Evolutionary conservation across 2,888 invertebrate species (phyloP), one percentile per base, ranked within the genome.

Genomic region (Stomorhina lunata): DNA sequence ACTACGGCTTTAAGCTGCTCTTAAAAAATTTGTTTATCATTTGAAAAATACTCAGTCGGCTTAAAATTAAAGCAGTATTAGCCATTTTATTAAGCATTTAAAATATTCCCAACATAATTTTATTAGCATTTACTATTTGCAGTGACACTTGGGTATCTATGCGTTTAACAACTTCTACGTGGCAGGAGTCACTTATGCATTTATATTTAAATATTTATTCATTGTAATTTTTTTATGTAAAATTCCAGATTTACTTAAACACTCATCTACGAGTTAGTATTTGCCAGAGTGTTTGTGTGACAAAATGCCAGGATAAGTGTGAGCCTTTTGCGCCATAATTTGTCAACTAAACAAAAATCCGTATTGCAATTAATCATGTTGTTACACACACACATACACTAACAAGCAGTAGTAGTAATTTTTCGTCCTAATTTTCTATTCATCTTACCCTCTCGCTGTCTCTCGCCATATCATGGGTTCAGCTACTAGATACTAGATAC

Each of bases 281-380:
- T 25, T 45, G 4, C n/a, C 7, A 22, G 20, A n/a, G 27, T 50
- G 34, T 53, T 20, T 61, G n/a, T n/a, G n/a, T n/a, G n/a, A n/a
- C n/a, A n/a, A 48, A 1, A 48, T 50, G n/a, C 5, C 9, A 3
- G n/a, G 2, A 43, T 57, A 61, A 29, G n/a, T 22, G 53, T 37
- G 50, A 81, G 71, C 76, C 45, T 43, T 76, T 48, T 79, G 78
- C 73, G 69, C 79, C 34, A 79, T 84, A 85, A 85, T 85, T 84
- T 85, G 84, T 85, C 85, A 85, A 83, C 83, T 73, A 78, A 82
- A 77, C 66, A 82, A 78, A 75, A 84, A 81, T 85, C 80, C 80
- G 72, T 80, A 76, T 81, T 80, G 83, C 85, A 84, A 85, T 84
- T 85, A 85, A 84, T 85, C 85, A 83, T 79, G 69, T 20, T 76